Evolutionary conservation across 2,888 invertebrate species (phyloP), one percentile per base, ranked within the genome.

Genomic region (Pyrrhosoma nymphula): DNA sequence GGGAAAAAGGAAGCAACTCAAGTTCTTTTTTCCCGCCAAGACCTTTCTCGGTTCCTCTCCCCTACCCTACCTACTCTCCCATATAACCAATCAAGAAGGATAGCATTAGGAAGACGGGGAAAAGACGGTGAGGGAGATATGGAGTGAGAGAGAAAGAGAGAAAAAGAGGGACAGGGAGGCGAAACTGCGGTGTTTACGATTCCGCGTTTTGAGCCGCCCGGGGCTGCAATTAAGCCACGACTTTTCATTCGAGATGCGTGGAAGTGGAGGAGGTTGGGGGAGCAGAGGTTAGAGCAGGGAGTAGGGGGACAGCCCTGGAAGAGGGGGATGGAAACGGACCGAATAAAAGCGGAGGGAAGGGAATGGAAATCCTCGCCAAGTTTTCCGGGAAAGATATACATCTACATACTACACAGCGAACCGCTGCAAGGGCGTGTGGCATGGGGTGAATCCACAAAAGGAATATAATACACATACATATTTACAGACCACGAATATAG

Each of bases 171-270:
- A 26, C 20, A 55, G 23, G 23, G 39, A 23, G 88, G 39, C 20
- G 20, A 20, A 26, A 1, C 89, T 12, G 18, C 55, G 55, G 89
- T 89, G n/a, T 55, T 56, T 47, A 89, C 55, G 89, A 89, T 89
- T 56, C 82, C 82, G 82, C 82, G 82, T 82, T 82, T 82, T 82
- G 82, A 30, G 14, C 82, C 82, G 82, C 56, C 89, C 89, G 55
- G n/a, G 89, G 56, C 55, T 82, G 82, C 82, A 82, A 82, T 82
- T 82, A 82, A 82, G 82, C 30, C 82, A 23, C 30, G 82, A 82
- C 16, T 82, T 82, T 82, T 82, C 82, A 82, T 82, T 82, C 30
- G 82, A 16, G 35, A 55, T 47, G 89, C 55, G 47, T 60, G 16
- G 60, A 16, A 14, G 3, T 8, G 39, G 10, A n/a, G 26, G 56